Conservation (phyloP, 2,113 vertebrate species). For the Arothron firmamentum region DNA sequence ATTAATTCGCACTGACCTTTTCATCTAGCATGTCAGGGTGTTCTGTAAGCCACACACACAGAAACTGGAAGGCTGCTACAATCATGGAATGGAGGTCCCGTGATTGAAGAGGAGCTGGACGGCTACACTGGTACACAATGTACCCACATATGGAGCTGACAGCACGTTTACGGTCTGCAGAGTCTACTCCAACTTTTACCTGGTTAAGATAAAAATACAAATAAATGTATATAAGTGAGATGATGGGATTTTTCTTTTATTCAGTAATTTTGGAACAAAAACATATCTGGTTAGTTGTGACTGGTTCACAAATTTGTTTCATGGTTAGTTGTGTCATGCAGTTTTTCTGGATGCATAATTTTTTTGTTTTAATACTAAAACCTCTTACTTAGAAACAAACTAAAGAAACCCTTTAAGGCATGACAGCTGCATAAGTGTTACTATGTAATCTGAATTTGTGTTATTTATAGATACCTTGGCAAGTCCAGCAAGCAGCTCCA, state of each 20-base stretch:
- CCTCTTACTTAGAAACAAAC: too few relatives aligned
- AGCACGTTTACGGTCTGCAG: constrained; percentile 81
- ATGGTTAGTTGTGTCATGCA: too few relatives aligned
- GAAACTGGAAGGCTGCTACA: constrained; percentile 94
- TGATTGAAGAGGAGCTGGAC: constrained; percentile 90
- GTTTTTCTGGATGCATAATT: too few relatives aligned
- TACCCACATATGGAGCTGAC: constrained; percentile 89
- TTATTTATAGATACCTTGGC: constrained; percentile 82
- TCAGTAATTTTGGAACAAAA: too few relatives aligned
- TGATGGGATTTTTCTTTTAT: too few relatives aligned
- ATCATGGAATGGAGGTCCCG: constrained; percentile 97
- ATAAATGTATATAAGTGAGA: not conserved
- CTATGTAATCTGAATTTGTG: not conserved
- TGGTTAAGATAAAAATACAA: constrained; percentile 33
- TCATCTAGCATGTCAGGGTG: constrained; percentile 93
- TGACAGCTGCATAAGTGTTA: too few relatives aligned
- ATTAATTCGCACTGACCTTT: constrained; percentile 73
- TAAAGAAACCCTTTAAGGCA: too few relatives aligned
- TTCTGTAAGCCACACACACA: constrained; percentile 94
- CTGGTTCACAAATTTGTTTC: too few relatives aligned
- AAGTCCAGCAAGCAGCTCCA: constrained; percentile 91
- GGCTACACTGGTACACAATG: constrained; percentile 93
- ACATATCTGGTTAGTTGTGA: too few relatives aligned
- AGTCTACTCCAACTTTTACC: constrained; percentile 85
- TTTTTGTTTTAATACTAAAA: too few relatives aligned